Evolutionary conservation across 2,888 invertebrate genomes (phyloP).

Genomic region (Apamea crenata): DNA sequence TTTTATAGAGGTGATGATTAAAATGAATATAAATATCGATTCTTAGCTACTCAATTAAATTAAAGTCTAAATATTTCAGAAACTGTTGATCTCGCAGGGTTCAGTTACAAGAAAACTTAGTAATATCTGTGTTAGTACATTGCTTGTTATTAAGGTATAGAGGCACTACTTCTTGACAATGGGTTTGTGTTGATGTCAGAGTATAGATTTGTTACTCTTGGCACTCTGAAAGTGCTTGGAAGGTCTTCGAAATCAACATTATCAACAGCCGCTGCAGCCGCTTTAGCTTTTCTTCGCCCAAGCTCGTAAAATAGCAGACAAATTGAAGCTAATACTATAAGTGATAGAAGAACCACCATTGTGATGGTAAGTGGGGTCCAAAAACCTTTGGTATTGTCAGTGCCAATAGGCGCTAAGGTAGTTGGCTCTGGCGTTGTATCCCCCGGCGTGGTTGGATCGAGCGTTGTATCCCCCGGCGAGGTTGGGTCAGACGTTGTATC

Average conservation of each 20-base stretch:
- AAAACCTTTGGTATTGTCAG: slow-evolving; percentile 41
- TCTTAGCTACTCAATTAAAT: neutral
- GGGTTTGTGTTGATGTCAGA: slow-evolving; percentile 55
- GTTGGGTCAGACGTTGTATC: neutral
- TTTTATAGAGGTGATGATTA: too few relatives aligned
- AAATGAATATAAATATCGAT: neutral
- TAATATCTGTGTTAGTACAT: neutral
- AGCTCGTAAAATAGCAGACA: slow-evolving; percentile 62
- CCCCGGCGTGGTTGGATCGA: neutral
- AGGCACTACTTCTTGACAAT: slow-evolving; percentile 40
- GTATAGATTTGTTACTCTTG: slow-evolving; percentile 57
- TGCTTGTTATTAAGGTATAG: slow-evolving; percentile 24
- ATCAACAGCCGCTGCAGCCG: slow-evolving; percentile 8
- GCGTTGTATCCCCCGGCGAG: neutral
- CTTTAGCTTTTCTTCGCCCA: slow-evolving; percentile 55
- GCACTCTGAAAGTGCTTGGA: slow-evolving; percentile 51
- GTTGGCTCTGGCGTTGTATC: neutral
- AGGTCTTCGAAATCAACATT: slow-evolving; percentile 36
- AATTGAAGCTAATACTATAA: slow-evolving; percentile 55
- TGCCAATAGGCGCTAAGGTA: slow-evolving; percentile 1
- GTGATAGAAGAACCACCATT: slow-evolving; percentile 56
- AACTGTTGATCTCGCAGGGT: neutral
- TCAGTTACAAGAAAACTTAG: neutral
- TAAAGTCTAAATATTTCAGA: slow-evolving; percentile 3
- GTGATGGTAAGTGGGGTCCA: slow-evolving; percentile 68